A percentile compares a stretch with the other conserved stretches of the same genome.
These are phyloP conservation scores for Carettochelys insculpta DNA, from an alignment of 2,113 vertebrate genomes.

Conservation along the genomic window DNA sequence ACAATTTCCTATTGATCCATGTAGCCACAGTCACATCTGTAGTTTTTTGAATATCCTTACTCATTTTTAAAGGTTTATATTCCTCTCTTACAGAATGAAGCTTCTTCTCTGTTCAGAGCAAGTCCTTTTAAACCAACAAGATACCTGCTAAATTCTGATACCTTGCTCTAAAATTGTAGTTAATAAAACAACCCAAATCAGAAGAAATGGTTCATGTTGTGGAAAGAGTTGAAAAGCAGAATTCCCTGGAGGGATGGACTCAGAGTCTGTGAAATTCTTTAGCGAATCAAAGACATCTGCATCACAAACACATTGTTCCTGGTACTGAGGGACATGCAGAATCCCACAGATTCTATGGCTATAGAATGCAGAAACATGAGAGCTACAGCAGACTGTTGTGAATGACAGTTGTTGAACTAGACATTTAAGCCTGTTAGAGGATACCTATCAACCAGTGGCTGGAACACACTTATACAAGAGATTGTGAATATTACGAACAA, in stretches of 20 bases:
- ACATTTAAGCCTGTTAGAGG: background rate
- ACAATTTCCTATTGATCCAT: conserved; percentile 42
- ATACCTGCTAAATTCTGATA: background rate
- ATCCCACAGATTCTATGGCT: background rate
- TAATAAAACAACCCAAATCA: conserved; percentile 25
- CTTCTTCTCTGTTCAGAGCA: background rate
- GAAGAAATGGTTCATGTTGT: background rate
- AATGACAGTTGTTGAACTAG: conserved; percentile 25
- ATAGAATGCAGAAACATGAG: conserved; percentile 35
- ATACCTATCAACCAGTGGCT: conserved; percentile 31
- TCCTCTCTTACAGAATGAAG: background rate
- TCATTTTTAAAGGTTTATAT: conserved; percentile 17
- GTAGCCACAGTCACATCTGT: background rate
- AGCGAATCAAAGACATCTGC: conserved; percentile 48
- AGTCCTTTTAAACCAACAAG: conserved; percentile 13
- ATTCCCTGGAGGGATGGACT: background rate
- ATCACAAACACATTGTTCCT: conserved; percentile 27
- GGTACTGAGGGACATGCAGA: background rate
- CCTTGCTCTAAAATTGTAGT: conserved; percentile 3
- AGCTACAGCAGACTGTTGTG: background rate
- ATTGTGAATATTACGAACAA: background rate
- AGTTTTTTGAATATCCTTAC: background rate
- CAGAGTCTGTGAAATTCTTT: conserved; percentile 30
- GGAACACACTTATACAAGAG: background rate
- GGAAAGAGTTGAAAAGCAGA: conserved; percentile 15